Percentiles rank a stretch among this genome's conserved stretches.
Conservation (phyloP, 2,113 vertebrate species). For the Rhea pennata region DNA sequence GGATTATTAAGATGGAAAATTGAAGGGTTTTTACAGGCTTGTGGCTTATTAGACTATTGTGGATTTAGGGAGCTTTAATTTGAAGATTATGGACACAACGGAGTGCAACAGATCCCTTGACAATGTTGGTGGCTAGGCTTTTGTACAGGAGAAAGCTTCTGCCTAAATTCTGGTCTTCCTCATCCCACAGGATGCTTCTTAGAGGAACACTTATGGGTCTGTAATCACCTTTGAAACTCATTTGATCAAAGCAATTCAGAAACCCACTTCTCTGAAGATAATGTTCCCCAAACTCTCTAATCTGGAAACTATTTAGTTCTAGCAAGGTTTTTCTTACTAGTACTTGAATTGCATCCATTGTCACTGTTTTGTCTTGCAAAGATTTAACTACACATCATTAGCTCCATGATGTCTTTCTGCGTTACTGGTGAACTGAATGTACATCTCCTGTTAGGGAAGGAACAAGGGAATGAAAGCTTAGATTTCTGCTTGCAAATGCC, state of each 20-base stretch:
- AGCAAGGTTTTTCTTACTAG: background rate
- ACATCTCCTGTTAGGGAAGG: accelerated
- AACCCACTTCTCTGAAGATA: background rate
- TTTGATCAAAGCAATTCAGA: conserved; percentile 39
- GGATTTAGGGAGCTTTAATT: conserved; percentile 64
- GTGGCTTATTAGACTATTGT: conserved; percentile 62
- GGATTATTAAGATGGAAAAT: conserved; percentile 64
- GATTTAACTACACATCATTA: background rate
- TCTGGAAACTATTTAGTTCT: conserved; percentile 23
- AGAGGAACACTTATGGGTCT: conserved; percentile 24
- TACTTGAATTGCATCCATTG: background rate
- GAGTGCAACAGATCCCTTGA: conserved; percentile 53
- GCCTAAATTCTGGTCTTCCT: conserved; percentile 41
- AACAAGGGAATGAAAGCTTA: background rate
- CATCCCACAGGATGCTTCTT: conserved; percentile 35
- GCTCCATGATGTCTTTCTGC: background rate
- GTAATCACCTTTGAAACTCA: conserved; percentile 49
- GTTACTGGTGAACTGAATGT: background rate
- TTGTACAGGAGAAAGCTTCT: conserved; percentile 35
- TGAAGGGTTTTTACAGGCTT: conserved; percentile 60
- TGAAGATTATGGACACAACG: conserved; percentile 43
- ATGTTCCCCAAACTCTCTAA: background rate
- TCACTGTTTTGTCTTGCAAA: background rate
- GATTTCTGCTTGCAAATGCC: background rate
- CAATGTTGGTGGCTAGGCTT: conserved; percentile 44